Evolutionary conservation across 2,888 invertebrate species (phyloP).

Genomic region (Leptopilina drosophilae): DNA sequence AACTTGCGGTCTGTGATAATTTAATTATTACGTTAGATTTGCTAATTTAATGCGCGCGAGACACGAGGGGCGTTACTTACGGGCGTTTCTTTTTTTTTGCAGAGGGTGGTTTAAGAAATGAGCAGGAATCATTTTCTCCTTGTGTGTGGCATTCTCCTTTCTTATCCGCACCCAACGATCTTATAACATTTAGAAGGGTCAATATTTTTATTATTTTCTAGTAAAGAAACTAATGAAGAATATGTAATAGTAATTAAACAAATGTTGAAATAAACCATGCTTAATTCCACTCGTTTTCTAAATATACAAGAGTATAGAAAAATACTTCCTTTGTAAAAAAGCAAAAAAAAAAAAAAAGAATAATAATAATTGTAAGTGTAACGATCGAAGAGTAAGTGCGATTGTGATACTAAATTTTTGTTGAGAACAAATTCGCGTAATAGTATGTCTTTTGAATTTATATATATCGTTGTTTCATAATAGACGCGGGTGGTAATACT

Average conservation of each 20-base stretch:
- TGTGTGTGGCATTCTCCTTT: conserved; percentile 2
- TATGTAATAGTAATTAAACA: neutral
- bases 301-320: no score
- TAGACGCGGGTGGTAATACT: conserved; percentile 59
- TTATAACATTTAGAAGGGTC: neutral
- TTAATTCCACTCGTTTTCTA: no score
- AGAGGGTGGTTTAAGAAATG: conserved; percentile 59
- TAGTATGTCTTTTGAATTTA: conserved; percentile 47
- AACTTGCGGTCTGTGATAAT: conserved; percentile 64
- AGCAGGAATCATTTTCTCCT: conserved; percentile 41
- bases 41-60: conserved; percentile 67
- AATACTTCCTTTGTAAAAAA: no score
- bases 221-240: no score
- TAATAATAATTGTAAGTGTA: neutral
- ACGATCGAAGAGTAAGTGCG: neutral
- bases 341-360: no score
- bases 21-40: conserved; percentile 74
- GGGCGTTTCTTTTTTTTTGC: conserved; percentile 59
- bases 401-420: neutral
- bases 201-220: no score
- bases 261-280: neutral
- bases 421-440: neutral
- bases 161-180: neutral
- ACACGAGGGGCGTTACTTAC: conserved; percentile 49
- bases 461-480: conserved; percentile 64